Percentiles rank a stretch among this genome's conserved stretches.
These are phyloP conservation scores for Trissonchulus sp. DNA, from an alignment of 2,888 invertebrate genomes.

Conservation along the genomic window DNA sequence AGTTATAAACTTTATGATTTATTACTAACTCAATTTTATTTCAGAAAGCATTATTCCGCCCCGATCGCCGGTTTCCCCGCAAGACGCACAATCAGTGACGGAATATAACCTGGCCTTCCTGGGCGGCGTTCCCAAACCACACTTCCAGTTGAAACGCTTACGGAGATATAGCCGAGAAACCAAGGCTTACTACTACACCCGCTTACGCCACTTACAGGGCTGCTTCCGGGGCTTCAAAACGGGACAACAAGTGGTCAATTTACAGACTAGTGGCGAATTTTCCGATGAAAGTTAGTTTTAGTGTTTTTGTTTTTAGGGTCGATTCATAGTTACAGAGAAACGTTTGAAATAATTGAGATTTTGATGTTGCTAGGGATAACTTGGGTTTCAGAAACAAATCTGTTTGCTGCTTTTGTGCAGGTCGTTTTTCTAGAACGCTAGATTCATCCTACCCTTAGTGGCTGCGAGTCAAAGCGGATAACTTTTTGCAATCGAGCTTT, in stretches of 20 bases:
- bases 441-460: too few relatives aligned
- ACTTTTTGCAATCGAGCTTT: too few relatives aligned
- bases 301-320: neutral
- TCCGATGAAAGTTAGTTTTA: conserved; percentile 10
- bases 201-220: neutral
- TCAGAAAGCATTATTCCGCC: neutral
- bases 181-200: neutral
- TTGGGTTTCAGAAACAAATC: too few relatives aligned
- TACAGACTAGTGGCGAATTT: neutral
- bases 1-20: too few relatives aligned
- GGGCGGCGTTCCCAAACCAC: neutral
- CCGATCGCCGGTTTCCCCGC: neutral
- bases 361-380: too few relatives aligned
- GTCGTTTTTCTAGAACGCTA: too few relatives aligned
- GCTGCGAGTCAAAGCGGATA: too few relatives aligned
- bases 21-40: too few relatives aligned
- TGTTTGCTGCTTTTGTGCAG: too few relatives aligned
- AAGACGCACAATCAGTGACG: neutral
- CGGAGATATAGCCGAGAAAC: neutral
- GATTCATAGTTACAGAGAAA: neutral
- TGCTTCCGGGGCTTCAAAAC: conserved; percentile 11
- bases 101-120: neutral
- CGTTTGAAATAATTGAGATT: too few relatives aligned
- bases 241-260: neutral
- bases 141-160: neutral